Evolutionary conservation across 2,888 invertebrate genomes (phyloP), one percentile per base, ranked within the genome.

Genomic region (Athalia rosae): DNA sequence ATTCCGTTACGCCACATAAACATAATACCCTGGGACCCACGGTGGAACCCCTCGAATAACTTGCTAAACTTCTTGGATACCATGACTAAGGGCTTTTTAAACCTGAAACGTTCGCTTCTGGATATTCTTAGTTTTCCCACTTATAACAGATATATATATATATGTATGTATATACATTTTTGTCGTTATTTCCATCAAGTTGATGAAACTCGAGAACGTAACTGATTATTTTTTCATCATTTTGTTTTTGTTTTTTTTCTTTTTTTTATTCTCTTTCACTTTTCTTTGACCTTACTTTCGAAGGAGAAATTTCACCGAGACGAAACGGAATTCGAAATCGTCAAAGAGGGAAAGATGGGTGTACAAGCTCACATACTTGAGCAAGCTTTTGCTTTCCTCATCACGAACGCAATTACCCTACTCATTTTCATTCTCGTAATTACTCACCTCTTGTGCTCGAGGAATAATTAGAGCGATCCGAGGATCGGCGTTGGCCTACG

Each of bases 21-120:
- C 84, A 83, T 81, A 64, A 28, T n/a, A 66, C 58, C 64, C 59
- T 64, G n/a, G n/a, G 61, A 79, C 58, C 77, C 77, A 79, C 73
- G 82, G 76, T 78, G 82, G 81, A 81, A 80, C 83, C 84, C 84
- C 84, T 84, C 85, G 86, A 86, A 87, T 88, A 87, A 86, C 87
- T 87, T 77, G 80, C 83, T 82, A 48, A 74, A 74, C 61, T 74
- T 61, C 48, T 59, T 9, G 74, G 41, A 59, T 74, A 71, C 61
- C 43, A 50, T 41, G 74, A 50, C 62, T 48, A 61, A 59, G 74
- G 74, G 74, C 74, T 74, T 62, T 59, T 74, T 61, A 74, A 74
- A 74, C 11, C n/a, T 61, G 61, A 47, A 6, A 61, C 28, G 61
- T 47, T 15, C 9, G 9, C 9, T n/a, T 58, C 13, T 58, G 45